Conservation (phyloP, 2,888 invertebrate genomes). For the Nezara viridula region DNA sequence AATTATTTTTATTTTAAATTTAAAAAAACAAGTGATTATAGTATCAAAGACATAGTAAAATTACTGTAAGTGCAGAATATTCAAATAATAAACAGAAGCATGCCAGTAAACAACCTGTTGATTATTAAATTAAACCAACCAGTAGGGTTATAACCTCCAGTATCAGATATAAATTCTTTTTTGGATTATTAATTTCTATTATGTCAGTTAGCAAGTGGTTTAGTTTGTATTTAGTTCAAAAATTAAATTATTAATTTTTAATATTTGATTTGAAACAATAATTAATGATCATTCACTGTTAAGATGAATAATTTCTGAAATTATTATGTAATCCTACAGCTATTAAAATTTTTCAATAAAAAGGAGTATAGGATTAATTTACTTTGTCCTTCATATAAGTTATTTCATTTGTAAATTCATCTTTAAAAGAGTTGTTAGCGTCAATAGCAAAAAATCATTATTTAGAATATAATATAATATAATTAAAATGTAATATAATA, state of each 20-base stretch:
- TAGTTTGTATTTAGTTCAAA: not conserved
- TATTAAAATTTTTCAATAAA: not conserved
- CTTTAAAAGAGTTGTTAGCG: too few species aligned
- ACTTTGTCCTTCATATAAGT: not conserved
- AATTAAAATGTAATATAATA: too few species aligned
- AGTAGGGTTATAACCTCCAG: not conserved
- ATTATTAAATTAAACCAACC: slow-evolving; percentile 2
- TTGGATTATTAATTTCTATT: not conserved
- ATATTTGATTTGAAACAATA: not conserved
- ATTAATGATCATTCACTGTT: not conserved
- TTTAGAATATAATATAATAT: too few species aligned
- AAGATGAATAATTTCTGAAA: not conserved
- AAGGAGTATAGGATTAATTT: not conserved
- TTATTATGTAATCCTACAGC: not conserved
- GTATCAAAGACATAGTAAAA: not conserved
- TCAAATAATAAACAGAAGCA: not conserved
- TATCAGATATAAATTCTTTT: not conserved
- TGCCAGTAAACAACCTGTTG: slow-evolving; percentile 24
- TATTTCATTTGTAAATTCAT: too few species aligned
- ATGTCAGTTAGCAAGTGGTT: not conserved
- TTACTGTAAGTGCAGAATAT: not conserved
- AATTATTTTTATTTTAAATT: slow-evolving; percentile 1
- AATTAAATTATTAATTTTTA: not conserved
- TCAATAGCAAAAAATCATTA: too few species aligned
- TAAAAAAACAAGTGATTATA: not conserved